Base-by-base conservation (phyloP, 1,140 invertebrate species). In the Ooceraea biroi region DNA sequence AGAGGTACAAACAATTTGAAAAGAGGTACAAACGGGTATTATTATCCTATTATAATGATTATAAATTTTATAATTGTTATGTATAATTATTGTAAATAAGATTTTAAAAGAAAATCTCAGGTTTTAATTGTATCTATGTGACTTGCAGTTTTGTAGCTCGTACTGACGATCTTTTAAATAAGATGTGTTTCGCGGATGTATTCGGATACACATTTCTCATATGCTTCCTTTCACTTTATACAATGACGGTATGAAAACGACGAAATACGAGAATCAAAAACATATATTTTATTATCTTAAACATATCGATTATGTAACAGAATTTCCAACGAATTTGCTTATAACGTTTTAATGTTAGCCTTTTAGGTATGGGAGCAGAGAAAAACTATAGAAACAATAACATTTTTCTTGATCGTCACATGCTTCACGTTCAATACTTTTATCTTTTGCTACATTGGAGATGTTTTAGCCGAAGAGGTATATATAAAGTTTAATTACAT, bases 181-280 rank as follows among this genome's bases (percentile, higher is more conserved):
- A 91, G 48, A 88, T 93, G 60, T 91, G 89, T 57, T 80, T 93
- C 30, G 89, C 93, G 5, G 92, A 93, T 83, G 78, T 92, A 22
- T 46, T 93, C 0, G 92, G 93, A 3, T 92, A 91, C 63, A 92
- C 91, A 0, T 44, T 93, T 63, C 92, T 92, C 12, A 93, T 93
- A 76, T 93, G 93, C 55, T 91, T 92, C 19, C 68, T 93, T 7
- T 91, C 88, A 74, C 93, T 92, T 80, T 91, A 91, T 77, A 88
- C 91, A 19, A 87, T 93, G n/a, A 90, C 80, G 90, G 92, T 92
- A 89, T 12, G 61, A 83, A 66, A 10, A 44, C 10, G 7, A 41
- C n/a, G n/a, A n/a, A n/a, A n/a, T n/a, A n/a, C n/a, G n/a, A n/a
- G n/a, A n/a, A n/a, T 55, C n/a, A 22, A 22, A 22, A n/a, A 55